Percentiles rank a stretch among this genome's conserved stretches.
Evolutionary conservation across 92 coral and sea anemone species (phyloP).

Genomic region (Parazoanthus atlanticus): DNA sequence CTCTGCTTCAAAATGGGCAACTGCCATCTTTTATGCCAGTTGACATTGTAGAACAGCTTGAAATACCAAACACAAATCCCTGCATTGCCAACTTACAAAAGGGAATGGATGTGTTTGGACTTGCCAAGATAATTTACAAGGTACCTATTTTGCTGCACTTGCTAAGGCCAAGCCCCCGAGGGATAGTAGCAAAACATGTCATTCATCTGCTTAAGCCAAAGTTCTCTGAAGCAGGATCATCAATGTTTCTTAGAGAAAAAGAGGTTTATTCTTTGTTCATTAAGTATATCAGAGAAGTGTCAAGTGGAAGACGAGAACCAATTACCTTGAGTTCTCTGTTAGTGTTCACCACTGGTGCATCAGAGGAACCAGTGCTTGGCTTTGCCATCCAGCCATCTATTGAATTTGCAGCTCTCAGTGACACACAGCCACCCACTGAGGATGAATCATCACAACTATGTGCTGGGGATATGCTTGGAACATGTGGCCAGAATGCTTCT

Average conservation of each 20-base stretch:
- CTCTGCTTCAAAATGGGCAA: slow-evolving; percentile 46
- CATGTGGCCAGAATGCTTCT: neutral
- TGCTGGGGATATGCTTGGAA: neutral
- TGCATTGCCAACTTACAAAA: slow-evolving; percentile 54
- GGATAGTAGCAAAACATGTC: slow-evolving; percentile 53
- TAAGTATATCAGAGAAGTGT: slow-evolving; percentile 68
- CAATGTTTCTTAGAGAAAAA: slow-evolving; percentile 53
- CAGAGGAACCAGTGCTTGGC: slow-evolving; percentile 78
- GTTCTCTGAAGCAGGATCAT: slow-evolving; percentile 65
- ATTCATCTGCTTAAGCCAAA: slow-evolving; percentile 48
- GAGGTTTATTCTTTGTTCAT: slow-evolving; percentile 64
- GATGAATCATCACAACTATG: neutral
- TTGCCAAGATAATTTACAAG: slow-evolving; percentile 34
- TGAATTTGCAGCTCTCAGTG: slow-evolving; percentile 34
- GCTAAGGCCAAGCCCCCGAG: slow-evolving; percentile 48
- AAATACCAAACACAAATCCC: neutral
- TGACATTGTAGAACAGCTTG: slow-evolving; percentile 47
- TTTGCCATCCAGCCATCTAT: slow-evolving; percentile 62
- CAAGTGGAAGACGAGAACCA: slow-evolving; percentile 68
- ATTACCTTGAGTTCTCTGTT: slow-evolving; percentile 54
- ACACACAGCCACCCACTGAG: neutral
- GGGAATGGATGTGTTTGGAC: slow-evolving; percentile 63
- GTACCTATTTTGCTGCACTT: slow-evolving; percentile 59
- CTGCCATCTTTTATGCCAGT: slow-evolving; percentile 34
- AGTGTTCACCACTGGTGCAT: slow-evolving; percentile 65